Percentiles rank a stretch among this genome's conserved stretches.
Conservation (phyloP, 2,797 vertebrate species). For the Tachyglossus aculeatus region DNA sequence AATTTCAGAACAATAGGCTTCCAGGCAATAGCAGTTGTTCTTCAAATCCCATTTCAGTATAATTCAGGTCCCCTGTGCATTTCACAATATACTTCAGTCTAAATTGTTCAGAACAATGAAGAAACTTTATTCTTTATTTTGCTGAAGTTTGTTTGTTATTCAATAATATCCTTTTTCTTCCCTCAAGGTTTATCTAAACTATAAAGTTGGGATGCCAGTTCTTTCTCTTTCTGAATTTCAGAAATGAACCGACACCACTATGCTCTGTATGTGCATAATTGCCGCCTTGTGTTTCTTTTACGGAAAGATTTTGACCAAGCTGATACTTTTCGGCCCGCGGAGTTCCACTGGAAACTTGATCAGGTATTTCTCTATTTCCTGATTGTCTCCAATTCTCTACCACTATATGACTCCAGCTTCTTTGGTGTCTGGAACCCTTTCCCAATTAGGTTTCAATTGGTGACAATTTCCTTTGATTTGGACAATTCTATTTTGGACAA, state of each 20-base stretch:
- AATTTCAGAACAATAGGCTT: too few relatives aligned
- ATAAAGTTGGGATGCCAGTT: too few relatives aligned
- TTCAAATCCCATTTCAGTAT: too few relatives aligned
- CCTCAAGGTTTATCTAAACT: neutral
- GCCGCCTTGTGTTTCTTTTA: constrained; percentile 92
- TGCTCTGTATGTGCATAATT: constrained; percentile 95
- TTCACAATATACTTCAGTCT: neutral
- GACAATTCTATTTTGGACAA: neutral
- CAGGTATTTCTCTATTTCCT: constrained; percentile 79
- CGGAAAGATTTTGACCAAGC: constrained; percentile 92
- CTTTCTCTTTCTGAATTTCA: constrained; percentile 63
- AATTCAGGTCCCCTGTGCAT: neutral
- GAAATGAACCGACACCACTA: constrained; percentile 99
- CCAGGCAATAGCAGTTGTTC: too few relatives aligned
- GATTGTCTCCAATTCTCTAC: neutral
- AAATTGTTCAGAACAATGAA: neutral
- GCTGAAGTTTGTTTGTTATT: neutral
- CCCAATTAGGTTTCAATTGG: neutral
- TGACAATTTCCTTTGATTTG: neutral
- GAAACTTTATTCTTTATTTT: neutral
- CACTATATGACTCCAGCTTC: too few relatives aligned
- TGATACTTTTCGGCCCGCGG: constrained; percentile 92
- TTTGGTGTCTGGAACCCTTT: too few relatives aligned
- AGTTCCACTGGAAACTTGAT: constrained; percentile 98
- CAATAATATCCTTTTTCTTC: neutral